Evolutionary conservation across 2,113 vertebrate genomes (phyloP), one percentile per base, ranked within the genome.

Genomic region (Amphilophus citrinellus): DNA sequence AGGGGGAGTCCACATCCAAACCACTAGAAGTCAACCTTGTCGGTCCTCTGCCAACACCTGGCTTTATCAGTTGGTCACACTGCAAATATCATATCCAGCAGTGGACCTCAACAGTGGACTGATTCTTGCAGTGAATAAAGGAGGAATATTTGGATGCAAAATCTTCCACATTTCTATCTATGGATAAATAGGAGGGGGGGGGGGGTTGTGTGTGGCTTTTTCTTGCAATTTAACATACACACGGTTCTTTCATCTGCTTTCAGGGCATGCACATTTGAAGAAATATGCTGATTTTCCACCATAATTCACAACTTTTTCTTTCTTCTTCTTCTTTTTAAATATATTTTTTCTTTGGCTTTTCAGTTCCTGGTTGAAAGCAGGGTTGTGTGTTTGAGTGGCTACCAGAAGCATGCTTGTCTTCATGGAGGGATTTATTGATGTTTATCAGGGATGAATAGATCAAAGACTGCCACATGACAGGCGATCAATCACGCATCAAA

Each of bases 401-500:
- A 87, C 84, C 88, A 88, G 47, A 92, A 89, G 92, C 93, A 94
- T 91, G 93, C 86, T 89, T 88, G 95, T 93, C 95, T 95, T 93
- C 91, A 92, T 88, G 93, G 94, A 92, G 89, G 95, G 94, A 95
- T 95, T 96, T 96, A 95, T 95, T 96, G 96, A 96, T 95, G 95
- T 94, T 96, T 95, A 96, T 96, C 94, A 92, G 93, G 95, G 92
- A 95, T 96, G 94, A 96, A 95, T 93, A 95, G 96, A 96, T 96
- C 96, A 96, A 96, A 96, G 95, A 90, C 89, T 86, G 93, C 91
- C 95, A 95, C 95, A 91, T 96, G 96, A 96, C 95, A 95, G 93
- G 77, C 95, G 95, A 96, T 96, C 96, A 96, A 96, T 96, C 96
- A 96, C 89, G 93, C 93, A 95, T 96, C 96, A 96, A 96, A 96